A percentile compares a stretch with the other conserved stretches of the same genome.
Conservation (phyloP, 2,113 vertebrate species). For the Campylomormyrus tamandua region DNA sequence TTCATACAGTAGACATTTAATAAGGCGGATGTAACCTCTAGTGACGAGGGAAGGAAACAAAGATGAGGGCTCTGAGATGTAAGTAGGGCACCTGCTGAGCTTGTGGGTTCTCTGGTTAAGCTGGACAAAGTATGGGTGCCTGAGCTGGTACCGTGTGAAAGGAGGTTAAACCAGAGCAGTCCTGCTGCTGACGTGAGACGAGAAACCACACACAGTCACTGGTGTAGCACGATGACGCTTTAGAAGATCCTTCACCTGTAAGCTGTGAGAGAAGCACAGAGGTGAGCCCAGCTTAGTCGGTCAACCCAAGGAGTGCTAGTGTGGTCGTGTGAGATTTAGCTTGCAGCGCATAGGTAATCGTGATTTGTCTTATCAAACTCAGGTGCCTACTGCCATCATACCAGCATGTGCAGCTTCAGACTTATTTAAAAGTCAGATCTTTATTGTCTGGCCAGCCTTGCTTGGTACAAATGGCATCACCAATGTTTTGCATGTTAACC, state of each 20-base stretch:
- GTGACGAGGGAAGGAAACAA: neutral
- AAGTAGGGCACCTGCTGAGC: neutral
- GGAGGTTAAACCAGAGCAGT: neutral
- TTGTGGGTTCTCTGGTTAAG: neutral
- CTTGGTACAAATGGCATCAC: neutral
- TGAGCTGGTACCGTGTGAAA: neutral
- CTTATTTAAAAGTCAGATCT: neutral
- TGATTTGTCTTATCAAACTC: neutral
- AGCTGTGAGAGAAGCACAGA: neutral
- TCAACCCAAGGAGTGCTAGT: neutral
- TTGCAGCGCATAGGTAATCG: neutral
- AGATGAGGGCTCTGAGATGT: neutral
- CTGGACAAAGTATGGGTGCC: neutral
- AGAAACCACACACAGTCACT: neutral
- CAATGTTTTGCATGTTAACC: neutral
- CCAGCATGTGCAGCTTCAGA: neutral
- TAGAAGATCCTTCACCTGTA: neutral
- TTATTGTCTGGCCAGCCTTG: neutral
- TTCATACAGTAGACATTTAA: neutral
- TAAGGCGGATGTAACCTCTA: neutral
- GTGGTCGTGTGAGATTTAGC: neutral
- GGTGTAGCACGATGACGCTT: neutral
- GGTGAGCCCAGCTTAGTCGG: neutral
- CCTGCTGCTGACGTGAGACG: neutral
- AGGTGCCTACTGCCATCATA: neutral